Evolutionary conservation across 2,888 invertebrate species (phyloP).

Genomic region (Melipona beecheii): DNA sequence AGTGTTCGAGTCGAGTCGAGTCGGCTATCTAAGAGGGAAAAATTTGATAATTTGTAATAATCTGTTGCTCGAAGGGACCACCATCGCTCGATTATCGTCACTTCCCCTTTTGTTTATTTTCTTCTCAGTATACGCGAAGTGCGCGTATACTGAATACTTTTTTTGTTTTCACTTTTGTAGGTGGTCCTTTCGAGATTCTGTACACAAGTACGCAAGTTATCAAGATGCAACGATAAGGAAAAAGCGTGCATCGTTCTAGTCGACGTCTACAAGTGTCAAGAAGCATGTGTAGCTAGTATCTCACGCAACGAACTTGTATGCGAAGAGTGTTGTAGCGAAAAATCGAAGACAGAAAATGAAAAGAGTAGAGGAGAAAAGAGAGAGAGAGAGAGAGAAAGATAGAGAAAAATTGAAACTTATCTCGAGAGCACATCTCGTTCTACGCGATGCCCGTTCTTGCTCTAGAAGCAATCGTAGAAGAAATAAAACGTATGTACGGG

Average conservation of each 20-base stretch:
- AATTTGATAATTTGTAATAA: slow-evolving; percentile 4
- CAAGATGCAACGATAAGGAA: slow-evolving; percentile 47
- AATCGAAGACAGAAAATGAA: slow-evolving; percentile 13
- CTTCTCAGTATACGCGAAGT: too few species aligned
- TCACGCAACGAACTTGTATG: slow-evolving; percentile 21
- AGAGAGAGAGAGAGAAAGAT: slow-evolving; percentile 31
- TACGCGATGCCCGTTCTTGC: slow-evolving; percentile 62
- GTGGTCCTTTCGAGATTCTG: slow-evolving; percentile 21
- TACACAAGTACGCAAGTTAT: not conserved
- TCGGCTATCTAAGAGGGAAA: slow-evolving; percentile 20
- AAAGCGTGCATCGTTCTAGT: slow-evolving; percentile 57
- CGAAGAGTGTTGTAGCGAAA: slow-evolving; percentile 26
- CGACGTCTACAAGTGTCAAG: slow-evolving; percentile 42
- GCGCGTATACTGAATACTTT: not conserved
- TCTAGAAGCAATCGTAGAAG: slow-evolving; percentile 33
- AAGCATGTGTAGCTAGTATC: slow-evolving; percentile 52
- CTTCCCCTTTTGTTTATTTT: too few species aligned
- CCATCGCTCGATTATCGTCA: too few species aligned
- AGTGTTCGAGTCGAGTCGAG: slow-evolving; percentile 37
- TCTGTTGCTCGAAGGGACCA: slow-evolving; percentile 13
- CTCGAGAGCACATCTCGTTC: slow-evolving; percentile 74
- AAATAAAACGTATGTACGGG: slow-evolving; percentile 39
- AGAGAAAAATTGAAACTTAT: slow-evolving; percentile 73
- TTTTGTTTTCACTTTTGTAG: not conserved
- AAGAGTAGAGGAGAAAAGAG: slow-evolving; percentile 11